phyloP scores from a whole-genome alignment of 2,797 vertebrate species.

The Acanthornis magna region DNA sequence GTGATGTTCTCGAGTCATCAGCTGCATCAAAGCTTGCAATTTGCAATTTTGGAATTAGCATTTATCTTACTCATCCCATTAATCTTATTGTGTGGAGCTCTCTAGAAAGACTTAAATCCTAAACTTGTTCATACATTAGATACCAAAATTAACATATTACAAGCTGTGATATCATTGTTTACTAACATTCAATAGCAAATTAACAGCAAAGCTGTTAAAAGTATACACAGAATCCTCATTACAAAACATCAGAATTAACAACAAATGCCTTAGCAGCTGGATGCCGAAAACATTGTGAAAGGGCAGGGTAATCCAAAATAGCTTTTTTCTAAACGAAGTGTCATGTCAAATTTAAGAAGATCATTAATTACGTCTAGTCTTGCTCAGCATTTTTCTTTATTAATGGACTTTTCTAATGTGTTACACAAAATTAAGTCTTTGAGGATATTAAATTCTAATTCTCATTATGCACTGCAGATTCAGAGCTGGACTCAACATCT shows the following conservation, averaged over 20 bases:
- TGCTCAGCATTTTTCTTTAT: background rate
- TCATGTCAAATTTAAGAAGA: background rate
- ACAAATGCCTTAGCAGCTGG: background rate
- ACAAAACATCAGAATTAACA: background rate
- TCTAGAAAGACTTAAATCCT: background rate
- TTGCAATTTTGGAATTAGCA: background rate
- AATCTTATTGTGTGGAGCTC: background rate
- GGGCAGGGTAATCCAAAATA: background rate
- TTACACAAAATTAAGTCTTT: background rate
- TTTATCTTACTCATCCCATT: slow-evolving; percentile 5
- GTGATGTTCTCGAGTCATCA: background rate
- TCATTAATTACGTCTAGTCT: background rate
- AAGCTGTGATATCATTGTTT: background rate
- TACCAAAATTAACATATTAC: background rate
- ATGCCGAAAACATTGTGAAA: background rate
- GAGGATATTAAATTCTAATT: background rate
- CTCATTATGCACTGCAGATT: background rate
- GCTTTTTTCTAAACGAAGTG: background rate
- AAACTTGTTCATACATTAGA: background rate
- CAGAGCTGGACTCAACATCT: background rate
- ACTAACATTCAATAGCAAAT: background rate
- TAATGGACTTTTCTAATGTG: background rate
- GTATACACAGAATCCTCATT: background rate
- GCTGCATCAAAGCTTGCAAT: background rate
- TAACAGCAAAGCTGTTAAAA: background rate